These are phyloP conservation scores for Pectinophora gossypiella DNA, from an alignment of 1,140 invertebrate genomes.

Conservation along the genomic window DNA sequence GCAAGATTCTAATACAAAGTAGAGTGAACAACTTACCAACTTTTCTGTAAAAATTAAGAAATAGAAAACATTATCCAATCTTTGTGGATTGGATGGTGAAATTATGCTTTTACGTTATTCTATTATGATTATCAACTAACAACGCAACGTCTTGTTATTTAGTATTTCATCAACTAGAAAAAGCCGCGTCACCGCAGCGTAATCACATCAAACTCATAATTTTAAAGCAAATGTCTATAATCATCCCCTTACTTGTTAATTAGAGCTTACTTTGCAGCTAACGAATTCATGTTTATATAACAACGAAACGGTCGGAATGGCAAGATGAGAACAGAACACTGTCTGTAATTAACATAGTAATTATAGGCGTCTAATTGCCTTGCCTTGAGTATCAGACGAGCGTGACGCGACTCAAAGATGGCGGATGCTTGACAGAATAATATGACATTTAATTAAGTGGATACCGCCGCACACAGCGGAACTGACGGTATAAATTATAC, in stretches of 20 bases:
- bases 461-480: conserved; percentile 5
- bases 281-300: conserved; percentile 62
- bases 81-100: neutral
- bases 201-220: conserved; percentile 11
- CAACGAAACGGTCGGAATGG: conserved; percentile 46
- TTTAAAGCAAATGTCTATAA: conserved; percentile 33
- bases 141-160: neutral
- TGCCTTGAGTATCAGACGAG: conserved; percentile 56
- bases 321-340: conserved; percentile 52
- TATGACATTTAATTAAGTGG: conserved; percentile 37
- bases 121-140: neutral
- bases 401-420: conserved; percentile 36
- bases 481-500: neutral
- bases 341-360: conserved; percentile 69
- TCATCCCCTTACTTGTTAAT: conserved; percentile 44
- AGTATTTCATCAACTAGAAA: neutral
- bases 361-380: conserved; percentile 67
- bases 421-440: conserved; percentile 23
- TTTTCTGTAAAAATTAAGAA: too few relatives aligned
- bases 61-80: neutral
- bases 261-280: conserved; percentile 45
- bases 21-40: too few relatives aligned
- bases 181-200: neutral
- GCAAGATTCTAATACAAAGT: too few relatives aligned
- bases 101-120: neutral